Percentiles rank a stretch among this genome's conserved stretches.
Conservation (phyloP, 2,888 invertebrate genomes). For the Yponomeuta plumbellus region DNA sequence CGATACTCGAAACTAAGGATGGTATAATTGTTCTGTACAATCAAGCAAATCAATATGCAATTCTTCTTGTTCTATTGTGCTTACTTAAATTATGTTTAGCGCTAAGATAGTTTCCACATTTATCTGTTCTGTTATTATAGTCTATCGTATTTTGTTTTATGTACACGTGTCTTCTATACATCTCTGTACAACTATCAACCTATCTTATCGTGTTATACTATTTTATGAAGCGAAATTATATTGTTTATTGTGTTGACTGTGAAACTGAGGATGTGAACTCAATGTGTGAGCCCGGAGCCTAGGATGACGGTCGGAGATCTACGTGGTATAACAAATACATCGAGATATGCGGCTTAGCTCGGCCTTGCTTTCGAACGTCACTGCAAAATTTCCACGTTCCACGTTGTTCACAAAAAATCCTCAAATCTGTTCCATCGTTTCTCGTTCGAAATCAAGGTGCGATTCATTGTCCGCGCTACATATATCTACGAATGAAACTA, state of each 20-base stretch:
- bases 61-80: slow-evolving; percentile 58
- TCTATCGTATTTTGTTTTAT: slow-evolving; percentile 58
- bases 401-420: background rate
- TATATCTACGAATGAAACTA: slow-evolving; percentile 76
- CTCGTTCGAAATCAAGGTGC: slow-evolving; percentile 33
- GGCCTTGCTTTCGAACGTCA: slow-evolving; percentile 34
- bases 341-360: slow-evolving; percentile 49
- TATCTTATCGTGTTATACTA: slow-evolving; percentile 66
- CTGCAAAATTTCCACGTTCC: background rate
- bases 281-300: slow-evolving; percentile 53
- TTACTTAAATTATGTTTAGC: slow-evolving; percentile 65
- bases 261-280: slow-evolving; percentile 64
- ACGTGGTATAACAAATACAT: slow-evolving; percentile 75
- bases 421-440: background rate
- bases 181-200: slow-evolving; percentile 65
- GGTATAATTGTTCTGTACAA: slow-evolving; percentile 56
- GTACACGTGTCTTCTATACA: slow-evolving; percentile 61
- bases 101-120: slow-evolving; percentile 66
- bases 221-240: slow-evolving; percentile 58
- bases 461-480: slow-evolving; percentile 53
- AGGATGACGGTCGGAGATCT: slow-evolving; percentile 60
- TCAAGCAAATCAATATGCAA: slow-evolving; percentile 65
- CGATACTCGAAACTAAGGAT: slow-evolving; percentile 58
- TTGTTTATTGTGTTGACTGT: slow-evolving; percentile 42
- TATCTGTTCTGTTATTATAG: slow-evolving; percentile 65